These are phyloP conservation scores for Bolborhynchus lineola DNA, from an alignment of 2,113 vertebrate species.

Conservation along the genomic window DNA sequence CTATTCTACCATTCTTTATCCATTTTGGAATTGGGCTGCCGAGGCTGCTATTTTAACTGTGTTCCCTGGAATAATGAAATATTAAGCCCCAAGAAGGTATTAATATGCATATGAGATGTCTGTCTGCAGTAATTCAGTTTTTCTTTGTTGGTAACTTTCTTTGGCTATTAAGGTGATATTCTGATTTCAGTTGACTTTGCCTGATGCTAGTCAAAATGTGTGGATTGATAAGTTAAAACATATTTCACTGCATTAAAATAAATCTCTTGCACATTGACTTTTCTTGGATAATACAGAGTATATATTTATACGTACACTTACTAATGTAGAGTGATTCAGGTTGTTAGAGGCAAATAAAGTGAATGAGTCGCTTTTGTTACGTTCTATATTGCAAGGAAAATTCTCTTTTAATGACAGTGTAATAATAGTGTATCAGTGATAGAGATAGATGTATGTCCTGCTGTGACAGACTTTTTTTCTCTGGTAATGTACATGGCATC, in stretches of 20 bases:
- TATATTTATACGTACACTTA: background rate
- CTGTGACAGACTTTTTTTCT: background rate
- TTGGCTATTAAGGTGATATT: background rate
- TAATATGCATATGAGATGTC: background rate
- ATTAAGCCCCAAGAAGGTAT: background rate
- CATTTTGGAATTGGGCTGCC: background rate
- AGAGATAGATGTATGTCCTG: background rate
- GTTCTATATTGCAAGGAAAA: background rate
- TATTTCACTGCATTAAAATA: background rate
- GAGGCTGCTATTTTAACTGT: background rate
- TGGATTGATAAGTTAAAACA: background rate
- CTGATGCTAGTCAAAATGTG: background rate
- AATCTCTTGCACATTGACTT: background rate
- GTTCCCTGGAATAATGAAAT: background rate
- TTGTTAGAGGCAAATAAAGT: background rate
- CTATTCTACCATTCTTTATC: background rate
- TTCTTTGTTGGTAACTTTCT: background rate
- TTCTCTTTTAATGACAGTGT: background rate
- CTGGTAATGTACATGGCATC: background rate
- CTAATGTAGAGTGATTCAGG: background rate
- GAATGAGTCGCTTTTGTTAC: background rate
- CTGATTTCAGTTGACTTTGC: background rate
- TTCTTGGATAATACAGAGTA: background rate
- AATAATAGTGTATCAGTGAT: background rate
- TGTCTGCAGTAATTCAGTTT: background rate